A percentile compares a stretch with the other conserved stretches of the same genome.
These are phyloP conservation scores for Ametastegia equiseti DNA, from an alignment of 2,888 invertebrate species.

Conservation along the genomic window DNA sequence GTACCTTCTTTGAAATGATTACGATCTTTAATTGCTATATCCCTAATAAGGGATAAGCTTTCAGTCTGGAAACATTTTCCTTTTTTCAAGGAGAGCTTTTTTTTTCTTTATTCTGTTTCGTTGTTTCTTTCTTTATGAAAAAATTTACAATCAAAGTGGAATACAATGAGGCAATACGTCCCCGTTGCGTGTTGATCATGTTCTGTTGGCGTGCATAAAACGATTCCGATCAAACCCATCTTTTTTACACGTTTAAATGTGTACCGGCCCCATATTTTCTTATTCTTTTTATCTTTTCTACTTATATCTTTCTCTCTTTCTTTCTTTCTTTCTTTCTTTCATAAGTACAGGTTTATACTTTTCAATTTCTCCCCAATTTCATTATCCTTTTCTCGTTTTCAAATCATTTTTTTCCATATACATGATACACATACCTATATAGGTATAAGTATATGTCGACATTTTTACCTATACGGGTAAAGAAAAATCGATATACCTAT, in stretches of 20 bases:
- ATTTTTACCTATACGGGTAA: too few relatives aligned
- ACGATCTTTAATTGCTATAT: too few relatives aligned
- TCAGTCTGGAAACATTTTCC: too few relatives aligned
- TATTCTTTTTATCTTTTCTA: background rate
- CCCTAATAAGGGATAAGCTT: too few relatives aligned
- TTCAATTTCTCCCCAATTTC: too few relatives aligned
- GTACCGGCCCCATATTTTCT: background rate
- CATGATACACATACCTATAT: too few relatives aligned
- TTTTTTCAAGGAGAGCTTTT: background rate
- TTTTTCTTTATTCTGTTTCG: background rate
- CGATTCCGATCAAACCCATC: slow-evolving; percentile 35
- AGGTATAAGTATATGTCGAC: too few relatives aligned
- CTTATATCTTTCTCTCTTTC: background rate
- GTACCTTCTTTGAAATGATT: too few relatives aligned
- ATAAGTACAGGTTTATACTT: too few relatives aligned
- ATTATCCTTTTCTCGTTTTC: too few relatives aligned
- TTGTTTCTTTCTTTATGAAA: background rate
- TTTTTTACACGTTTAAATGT: slow-evolving; percentile 10
- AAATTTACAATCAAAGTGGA: slow-evolving; percentile 32
- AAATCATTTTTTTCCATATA: too few relatives aligned
- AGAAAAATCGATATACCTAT: background rate
- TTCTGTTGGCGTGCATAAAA: slow-evolving; percentile 19
- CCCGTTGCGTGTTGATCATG: slow-evolving; percentile 13
- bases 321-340: background rate
- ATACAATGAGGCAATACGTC: background rate